Evolutionary conservation across 2,888 invertebrate genomes (phyloP), one percentile per base, ranked within the genome.

Genomic region (Mimumesa dahlbomi): DNA sequence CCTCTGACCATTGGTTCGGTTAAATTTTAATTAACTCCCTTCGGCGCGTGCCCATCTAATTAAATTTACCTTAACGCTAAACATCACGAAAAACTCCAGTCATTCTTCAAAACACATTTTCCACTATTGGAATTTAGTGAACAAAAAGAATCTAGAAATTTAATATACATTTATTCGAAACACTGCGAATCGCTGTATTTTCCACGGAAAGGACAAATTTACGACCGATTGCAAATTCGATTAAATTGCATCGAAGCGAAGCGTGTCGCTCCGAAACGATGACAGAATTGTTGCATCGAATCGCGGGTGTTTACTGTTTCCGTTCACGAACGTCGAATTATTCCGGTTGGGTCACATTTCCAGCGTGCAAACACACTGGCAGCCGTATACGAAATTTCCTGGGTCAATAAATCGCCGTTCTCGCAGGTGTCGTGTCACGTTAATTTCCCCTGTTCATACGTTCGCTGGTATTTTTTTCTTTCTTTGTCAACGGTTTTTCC

Each of bases 1-100:
- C 46, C 70, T 19, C 31, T 22, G 50, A 45, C 16, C 66, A 38
- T 58, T 42, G 36, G 43, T 46, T 64, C 43, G 53, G 9, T 49
- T 25, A 62, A 66, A 61, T 67, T 64, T 74, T 70, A 77, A 77
- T 77, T 74, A 74, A 58, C 50, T 29, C 16, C 3, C 21, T 14
- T 18, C 40, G 48, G 34, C 25, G 25, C 22, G 11, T 11, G 25
- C 25, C 25, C 5, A 22, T 16, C 48, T 53, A 68, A 59, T 69
- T 48, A 29, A 69, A 46, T n/a, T 49, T 21, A n/a, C 19, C 19
- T 36, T 29, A 19, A 13, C 14, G 31, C 22, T 31, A n/a, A 9
- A 13, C 42, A 13, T 4, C 4, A 36, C n/a, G 36, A 1, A 0
- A 36, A 36, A 4, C n/a, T n/a, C n/a, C 4, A n/a, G n/a, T n/a